Evolutionary conservation across 2,113 vertebrate genomes (phyloP).

Genomic region (Neomonachus schauinslandi): DNA sequence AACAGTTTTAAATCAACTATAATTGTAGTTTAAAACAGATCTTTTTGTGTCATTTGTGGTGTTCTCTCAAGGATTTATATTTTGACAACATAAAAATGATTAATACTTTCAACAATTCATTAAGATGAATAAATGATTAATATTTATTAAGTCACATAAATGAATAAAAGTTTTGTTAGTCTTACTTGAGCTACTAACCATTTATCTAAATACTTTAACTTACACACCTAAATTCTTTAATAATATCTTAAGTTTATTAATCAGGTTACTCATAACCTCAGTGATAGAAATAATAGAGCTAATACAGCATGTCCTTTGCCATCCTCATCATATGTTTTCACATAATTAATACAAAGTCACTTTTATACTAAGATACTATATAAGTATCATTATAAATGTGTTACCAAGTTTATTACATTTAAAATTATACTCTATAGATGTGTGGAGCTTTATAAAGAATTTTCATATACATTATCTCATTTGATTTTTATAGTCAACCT

Average conservation of each 20-base stretch:
- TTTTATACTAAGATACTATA: background rate
- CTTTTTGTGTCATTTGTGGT: background rate
- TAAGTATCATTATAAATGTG: background rate
- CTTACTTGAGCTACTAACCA: background rate
- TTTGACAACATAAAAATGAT: background rate
- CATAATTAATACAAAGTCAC: background rate
- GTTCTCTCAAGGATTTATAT: background rate
- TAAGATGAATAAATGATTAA: background rate
- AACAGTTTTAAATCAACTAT: background rate
- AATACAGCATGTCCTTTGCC: background rate
- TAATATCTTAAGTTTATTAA: background rate
- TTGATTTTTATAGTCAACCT: background rate
- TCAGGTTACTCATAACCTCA: background rate
- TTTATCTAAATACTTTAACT: background rate
- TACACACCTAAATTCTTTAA: background rate
- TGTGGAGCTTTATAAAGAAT: background rate
- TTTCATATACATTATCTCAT: background rate
- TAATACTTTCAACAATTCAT: background rate
- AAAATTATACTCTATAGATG: background rate
- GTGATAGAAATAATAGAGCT: background rate
- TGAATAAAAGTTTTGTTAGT: background rate
- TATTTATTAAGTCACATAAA: background rate
- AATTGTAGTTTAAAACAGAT: background rate
- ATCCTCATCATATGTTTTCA: background rate
- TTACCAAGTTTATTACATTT: background rate